These are phyloP conservation scores for Nephrotoma flavescens DNA, from an alignment of 2,888 invertebrate species.

Conservation along the genomic window DNA sequence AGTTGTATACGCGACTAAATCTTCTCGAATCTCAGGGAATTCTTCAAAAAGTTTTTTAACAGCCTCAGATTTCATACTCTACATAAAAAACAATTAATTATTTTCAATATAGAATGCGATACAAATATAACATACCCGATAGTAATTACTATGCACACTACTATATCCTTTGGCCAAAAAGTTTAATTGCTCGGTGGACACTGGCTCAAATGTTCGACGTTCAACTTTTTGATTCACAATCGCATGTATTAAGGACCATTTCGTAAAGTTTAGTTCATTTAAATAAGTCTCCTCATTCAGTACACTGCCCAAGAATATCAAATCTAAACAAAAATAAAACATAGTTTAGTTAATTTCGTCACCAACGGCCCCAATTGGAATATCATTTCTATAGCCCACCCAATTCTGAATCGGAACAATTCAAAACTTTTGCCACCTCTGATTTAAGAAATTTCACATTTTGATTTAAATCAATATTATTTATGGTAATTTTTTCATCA, in stretches of 20 bases:
- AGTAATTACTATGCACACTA: background rate
- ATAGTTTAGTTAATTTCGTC: constrained; percentile 21
- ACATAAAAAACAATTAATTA: background rate
- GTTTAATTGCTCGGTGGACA: constrained; percentile 28
- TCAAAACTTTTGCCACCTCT: constrained; percentile 34
- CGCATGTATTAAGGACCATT: constrained; percentile 40
- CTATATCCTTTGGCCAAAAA: background rate
- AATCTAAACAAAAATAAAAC: constrained; percentile 32
- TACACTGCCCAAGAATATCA: constrained; percentile 49
- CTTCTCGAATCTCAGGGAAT: constrained; percentile 49
- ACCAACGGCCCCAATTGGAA: constrained; percentile 19
- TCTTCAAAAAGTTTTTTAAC: constrained; percentile 46
- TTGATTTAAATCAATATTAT: constrained; percentile 39
- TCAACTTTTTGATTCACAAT: constrained; percentile 28
- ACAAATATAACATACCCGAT: background rate
- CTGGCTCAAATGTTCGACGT: constrained; percentile 13
- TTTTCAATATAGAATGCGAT: background rate
- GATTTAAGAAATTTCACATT: constrained; percentile 39
- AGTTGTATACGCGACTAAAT: constrained; percentile 54
- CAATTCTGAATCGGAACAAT: constrained; percentile 35
- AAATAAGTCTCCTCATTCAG: constrained; percentile 42
- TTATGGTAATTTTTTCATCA: constrained; percentile 38
- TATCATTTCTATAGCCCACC: constrained; percentile 25
- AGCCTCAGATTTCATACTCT: constrained; percentile 21
- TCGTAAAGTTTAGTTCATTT: constrained; percentile 37